Evolutionary conservation across 30 jellyfish, hydroid and myxozoan species (phyloP).

Genomic region (Aurelia sp.): DNA sequence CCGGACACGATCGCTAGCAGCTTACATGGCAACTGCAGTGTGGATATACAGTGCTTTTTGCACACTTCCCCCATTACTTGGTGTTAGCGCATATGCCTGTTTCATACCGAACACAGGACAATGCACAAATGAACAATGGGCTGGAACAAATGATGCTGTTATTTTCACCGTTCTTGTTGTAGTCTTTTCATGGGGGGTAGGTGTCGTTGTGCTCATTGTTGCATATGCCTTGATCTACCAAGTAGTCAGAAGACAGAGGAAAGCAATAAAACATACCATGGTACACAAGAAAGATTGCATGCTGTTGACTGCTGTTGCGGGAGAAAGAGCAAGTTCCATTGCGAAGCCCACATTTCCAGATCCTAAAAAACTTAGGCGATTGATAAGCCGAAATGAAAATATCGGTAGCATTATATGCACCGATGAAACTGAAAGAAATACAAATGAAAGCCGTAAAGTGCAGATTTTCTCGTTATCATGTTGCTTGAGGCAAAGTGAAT

Average conservation of each 20-base stretch:
- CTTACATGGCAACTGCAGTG: conserved; percentile 1
- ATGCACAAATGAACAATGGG: conserved; percentile 50
- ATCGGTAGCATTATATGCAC: too few species aligned
- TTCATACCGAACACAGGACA: conserved; percentile 51
- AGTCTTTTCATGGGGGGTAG: conserved; percentile 47
- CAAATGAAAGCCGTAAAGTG: too few species aligned
- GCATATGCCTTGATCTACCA: conserved; percentile 11
- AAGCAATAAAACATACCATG: conserved; percentile 23
- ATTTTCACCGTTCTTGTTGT: conserved; percentile 48
- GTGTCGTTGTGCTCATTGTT: conserved; percentile 11
- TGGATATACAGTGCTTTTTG: conserved; percentile 53
- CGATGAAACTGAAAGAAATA: too few species aligned
- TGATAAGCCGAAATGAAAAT: too few species aligned
- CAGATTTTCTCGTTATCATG: too few species aligned
- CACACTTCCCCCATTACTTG: conserved; percentile 58
- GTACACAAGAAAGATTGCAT: conserved; percentile 32
- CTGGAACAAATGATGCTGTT: conserved; percentile 32
- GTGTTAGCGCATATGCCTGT: conserved; percentile 57
- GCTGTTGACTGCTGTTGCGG: neutral
- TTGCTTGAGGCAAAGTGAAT: too few species aligned
- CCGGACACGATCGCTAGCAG: conserved; percentile 30
- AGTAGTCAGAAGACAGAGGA: conserved; percentile 29
- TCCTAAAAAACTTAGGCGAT: too few species aligned
- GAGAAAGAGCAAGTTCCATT: too few species aligned
- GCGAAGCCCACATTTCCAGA: too few species aligned